Evolutionary conservation across 2,888 invertebrate genomes (phyloP).

Genomic region (Strigamia transsilvanica): DNA sequence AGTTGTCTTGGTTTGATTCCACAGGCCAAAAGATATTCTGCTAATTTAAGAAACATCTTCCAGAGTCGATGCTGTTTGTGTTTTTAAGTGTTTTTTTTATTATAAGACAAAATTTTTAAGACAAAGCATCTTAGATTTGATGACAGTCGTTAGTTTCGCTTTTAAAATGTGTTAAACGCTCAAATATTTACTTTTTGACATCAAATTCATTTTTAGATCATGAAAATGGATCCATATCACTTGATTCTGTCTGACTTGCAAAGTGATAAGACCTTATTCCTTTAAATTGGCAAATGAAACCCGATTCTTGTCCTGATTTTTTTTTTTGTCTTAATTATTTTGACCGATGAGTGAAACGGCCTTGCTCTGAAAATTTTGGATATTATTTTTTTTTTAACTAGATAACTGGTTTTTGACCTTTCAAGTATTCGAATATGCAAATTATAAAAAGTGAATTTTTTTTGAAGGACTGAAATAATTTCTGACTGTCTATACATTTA

Average conservation of each 20-base stretch:
- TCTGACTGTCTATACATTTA: not conserved
- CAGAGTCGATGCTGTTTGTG: not conserved
- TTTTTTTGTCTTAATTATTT: not conserved
- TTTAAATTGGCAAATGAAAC: not conserved
- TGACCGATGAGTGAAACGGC: constrained; percentile 11
- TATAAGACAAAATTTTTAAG: too few species aligned
- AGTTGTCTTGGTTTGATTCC: not conserved
- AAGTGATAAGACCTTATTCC: not conserved
- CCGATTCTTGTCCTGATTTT: constrained; percentile 16
- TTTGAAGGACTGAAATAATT: too few species aligned
- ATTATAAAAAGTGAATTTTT: not conserved
- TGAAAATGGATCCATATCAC: not conserved
- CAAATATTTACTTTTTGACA: too few species aligned
- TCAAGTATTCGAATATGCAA: not conserved
- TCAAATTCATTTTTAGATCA: not conserved
- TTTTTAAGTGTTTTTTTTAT: not conserved
- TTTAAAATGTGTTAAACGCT: too few species aligned
- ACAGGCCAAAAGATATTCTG: constrained; percentile 11
- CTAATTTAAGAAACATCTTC: constrained; percentile 15
- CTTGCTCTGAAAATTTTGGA: constrained; percentile 12
- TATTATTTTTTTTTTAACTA: not conserved
- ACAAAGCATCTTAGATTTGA: too few species aligned
- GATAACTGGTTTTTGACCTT: constrained; percentile 35
- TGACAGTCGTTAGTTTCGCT: too few species aligned
- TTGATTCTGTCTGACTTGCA: not conserved